Evolutionary conservation across 2,888 invertebrate genomes (phyloP), one percentile per base, ranked within the genome.

Genomic region (Dolichomitus sp.): DNA sequence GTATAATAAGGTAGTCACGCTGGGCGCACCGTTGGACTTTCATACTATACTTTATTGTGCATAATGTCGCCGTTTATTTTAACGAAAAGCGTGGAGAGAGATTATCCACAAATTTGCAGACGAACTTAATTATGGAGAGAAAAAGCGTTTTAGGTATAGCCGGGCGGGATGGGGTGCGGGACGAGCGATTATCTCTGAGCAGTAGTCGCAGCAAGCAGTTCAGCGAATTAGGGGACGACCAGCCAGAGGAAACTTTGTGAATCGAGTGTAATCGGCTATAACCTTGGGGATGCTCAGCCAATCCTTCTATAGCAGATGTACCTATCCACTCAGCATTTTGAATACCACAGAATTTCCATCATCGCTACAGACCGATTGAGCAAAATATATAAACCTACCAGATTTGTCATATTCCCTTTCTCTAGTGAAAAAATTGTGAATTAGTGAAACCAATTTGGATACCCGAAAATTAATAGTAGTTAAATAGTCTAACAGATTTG

Each of bases 191-290:
- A 73, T 59, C 33, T 61, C 73, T 45, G 59, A 61, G 73, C 72
- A 61, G 61, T 73, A 73, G 57, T 72, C 73, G 45, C 73, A 19
- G 73, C 61, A 33, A 37, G 61, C 61, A 59, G 48, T 73, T 73
- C 33, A 73, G 61, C 73, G 61, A 73, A 73, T 73, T 73, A 73
- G 73, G 57, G 45, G 40, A 33, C 50, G 30, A 45, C 45, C 45
- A 59, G 11, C 7, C 33, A 59, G 45, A 73, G 33, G 61, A 61
- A 73, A 73, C 73, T 73, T 73, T 50, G 73, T 73, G 61, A 73
- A 73, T 73, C 61, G 73, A 73, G 73, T 73, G 48, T 73, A 73
- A 73, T 73, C 61, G 73, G 73, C 73, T 73, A 61, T 73, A 50
- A 45, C 61, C 37, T 12, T n/a, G 19, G 17, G 42, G 30, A 54